phyloP scores from a whole-genome alignment of 2,113 vertebrate genomes.

The Lampris megalopsis region DNA sequence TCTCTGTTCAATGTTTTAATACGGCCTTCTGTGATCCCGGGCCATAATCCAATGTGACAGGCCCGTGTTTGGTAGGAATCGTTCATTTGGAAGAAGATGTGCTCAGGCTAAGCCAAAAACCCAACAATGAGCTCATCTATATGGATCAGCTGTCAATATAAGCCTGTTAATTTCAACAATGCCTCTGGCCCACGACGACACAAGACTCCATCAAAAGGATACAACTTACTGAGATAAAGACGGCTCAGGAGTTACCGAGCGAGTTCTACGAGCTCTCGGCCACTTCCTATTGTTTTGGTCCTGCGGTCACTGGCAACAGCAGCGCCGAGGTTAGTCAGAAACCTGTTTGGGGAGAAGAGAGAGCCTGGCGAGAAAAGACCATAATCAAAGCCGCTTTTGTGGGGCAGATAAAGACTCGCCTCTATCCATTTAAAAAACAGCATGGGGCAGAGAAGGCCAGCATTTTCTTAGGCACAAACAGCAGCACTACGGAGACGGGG shows the following conservation, averaged over 20 bases:
- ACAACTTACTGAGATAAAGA: constrained; percentile 30
- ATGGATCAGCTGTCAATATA: constrained; percentile 34
- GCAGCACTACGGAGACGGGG: constrained; percentile 29
- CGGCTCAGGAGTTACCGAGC: constrained; percentile 26
- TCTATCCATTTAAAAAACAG: constrained; percentile 21
- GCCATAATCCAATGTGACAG: constrained; percentile 47
- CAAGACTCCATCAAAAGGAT: constrained; percentile 23
- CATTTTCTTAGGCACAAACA: constrained; percentile 38
- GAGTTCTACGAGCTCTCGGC: constrained; percentile 19
- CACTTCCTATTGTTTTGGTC: constrained; percentile 35
- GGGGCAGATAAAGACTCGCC: constrained; percentile 30
- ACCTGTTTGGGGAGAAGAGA: constrained; percentile 46
- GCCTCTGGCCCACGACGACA: constrained; percentile 30
- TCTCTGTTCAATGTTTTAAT: constrained; percentile 64
- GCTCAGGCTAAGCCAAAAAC: constrained; percentile 44
- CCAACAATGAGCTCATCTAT: constrained; percentile 57
- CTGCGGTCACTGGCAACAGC: constrained; percentile 31
- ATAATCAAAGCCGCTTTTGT: constrained; percentile 58
- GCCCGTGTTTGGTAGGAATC: constrained; percentile 57
- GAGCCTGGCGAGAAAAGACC: constrained; percentile 32
- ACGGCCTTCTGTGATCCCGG: constrained; percentile 49
- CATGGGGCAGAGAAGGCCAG: constrained; percentile 26
- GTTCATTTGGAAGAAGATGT: constrained; percentile 51
- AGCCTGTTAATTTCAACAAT: constrained; percentile 31
- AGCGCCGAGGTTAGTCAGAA: constrained; percentile 52